Conservation (phyloP, 2,888 invertebrate species). For the Acrobasis consociella region DNA sequence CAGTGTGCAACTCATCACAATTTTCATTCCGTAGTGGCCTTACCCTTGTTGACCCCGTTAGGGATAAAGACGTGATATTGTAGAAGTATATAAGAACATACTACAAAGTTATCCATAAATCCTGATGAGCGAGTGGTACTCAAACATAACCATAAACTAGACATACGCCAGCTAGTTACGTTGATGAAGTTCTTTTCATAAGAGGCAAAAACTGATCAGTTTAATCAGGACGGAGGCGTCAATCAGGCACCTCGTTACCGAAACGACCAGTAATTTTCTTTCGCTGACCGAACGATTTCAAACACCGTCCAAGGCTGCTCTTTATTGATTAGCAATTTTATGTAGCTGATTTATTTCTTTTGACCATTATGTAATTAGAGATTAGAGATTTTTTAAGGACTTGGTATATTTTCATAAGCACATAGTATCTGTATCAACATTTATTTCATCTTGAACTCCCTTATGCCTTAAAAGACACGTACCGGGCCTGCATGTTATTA, state of each 20-base stretch:
- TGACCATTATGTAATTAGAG: conserved; percentile 8
- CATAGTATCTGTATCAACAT: no score
- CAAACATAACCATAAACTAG: not conserved
- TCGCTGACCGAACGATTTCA: conserved; percentile 72
- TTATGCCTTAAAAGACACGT: no score
- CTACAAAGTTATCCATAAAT: conserved; percentile 33
- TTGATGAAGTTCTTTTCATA: conserved; percentile 69
- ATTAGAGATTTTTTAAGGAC: not conserved
- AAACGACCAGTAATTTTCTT: conserved; percentile 75
- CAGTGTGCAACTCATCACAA: no score
- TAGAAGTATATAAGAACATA: not conserved
- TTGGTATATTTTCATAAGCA: not conserved
- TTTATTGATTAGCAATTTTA: conserved; percentile 45
- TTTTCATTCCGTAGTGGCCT: no score
- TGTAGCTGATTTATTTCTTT: conserved; percentile 23
- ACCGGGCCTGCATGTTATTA: no score
- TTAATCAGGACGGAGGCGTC: conserved; percentile 72
- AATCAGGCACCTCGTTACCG: conserved; percentile 75
- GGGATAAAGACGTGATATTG: no score
- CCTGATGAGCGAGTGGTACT: not conserved
- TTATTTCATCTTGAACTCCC: no score
- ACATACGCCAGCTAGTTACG: conserved; percentile 48
- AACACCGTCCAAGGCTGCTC: conserved; percentile 51
- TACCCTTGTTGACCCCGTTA: no score
- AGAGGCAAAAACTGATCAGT: conserved; percentile 75